phyloP scores from a whole-genome alignment of 2,888 invertebrate genomes.

The Cephus rjabovi region DNA sequence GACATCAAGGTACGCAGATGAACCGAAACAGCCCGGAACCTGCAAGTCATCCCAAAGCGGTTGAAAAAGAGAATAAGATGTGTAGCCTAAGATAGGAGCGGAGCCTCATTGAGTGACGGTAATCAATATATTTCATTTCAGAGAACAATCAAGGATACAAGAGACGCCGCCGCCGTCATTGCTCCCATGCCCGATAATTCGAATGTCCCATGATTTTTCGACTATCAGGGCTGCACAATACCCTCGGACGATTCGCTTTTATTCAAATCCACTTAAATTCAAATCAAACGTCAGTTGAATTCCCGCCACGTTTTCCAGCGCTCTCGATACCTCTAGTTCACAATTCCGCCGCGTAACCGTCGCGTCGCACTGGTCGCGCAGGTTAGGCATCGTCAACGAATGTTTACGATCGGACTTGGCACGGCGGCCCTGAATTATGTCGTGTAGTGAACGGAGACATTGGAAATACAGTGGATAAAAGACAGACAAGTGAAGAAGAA shows the following conservation, averaged over 20 bases:
- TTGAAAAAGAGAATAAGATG: conserved; percentile 19
- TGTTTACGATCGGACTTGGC: neutral
- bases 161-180: conserved; percentile 23
- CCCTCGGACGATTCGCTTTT: neutral
- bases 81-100: conserved; percentile 15
- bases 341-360: neutral
- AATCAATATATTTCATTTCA: conserved; percentile 43
- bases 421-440: conserved; percentile 17
- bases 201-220: neutral
- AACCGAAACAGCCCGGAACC: conserved; percentile 20
- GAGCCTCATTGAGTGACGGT: conserved; percentile 33
- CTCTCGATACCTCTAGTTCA: neutral
- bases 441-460: conserved; percentile 11
- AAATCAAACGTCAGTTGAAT: neutral
- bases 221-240: neutral
- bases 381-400: no score
- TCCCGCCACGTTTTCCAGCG: neutral
- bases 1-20: conserved; percentile 24
- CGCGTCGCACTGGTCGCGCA: no score
- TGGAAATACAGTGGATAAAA: conserved; percentile 20
- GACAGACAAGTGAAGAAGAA: conserved; percentile 8
- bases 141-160: conserved; percentile 37
- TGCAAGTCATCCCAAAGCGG: conserved; percentile 24
- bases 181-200: neutral
- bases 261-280: neutral